Evolutionary conservation across 2,113 vertebrate genomes (phyloP), one percentile per base, ranked within the genome.

Genomic region (Phalacrocorax aristotelis): DNA sequence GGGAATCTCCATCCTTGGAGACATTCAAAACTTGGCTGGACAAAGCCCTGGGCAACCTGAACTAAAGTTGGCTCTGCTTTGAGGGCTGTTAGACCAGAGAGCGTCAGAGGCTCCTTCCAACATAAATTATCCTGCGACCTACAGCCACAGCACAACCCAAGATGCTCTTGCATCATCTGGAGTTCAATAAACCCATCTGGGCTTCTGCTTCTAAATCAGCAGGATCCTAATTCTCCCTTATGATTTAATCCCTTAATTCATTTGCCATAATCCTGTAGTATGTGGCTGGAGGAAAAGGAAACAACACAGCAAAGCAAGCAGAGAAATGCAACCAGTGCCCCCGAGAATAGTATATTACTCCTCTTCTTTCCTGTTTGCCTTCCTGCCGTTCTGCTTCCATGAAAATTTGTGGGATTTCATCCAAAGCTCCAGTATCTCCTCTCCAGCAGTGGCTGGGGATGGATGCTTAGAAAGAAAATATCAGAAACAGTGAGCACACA

Each of bases 361-460:
- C 94, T 96, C 96, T 96, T 96, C 93, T 96, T 96, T 97, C 96
- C 95, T 96, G 89, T 91, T 96, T 96, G 81, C 93, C 90, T 96
- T 97, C 93, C 95, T 94, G 93, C 36, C 7, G 34, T 83, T 97
- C 96, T 82, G 62, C 95, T 96, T 95, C 91, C 93, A 91, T 72
- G 87, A 95, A 87, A 95, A 87, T 85, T 25, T 61, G 81, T 90
- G 93, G 95, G 96, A 91, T 91, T 94, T 65, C 84, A 69, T 96
- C 95, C 96, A 97, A 76, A 69, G 22, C 52, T 85, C 44, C 89
- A 93, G 27, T 52, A 49, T 68, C 89, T 93, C 90, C 74, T 91
- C 52, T 94, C 89, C 91, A 95, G 36, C 61, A 38, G 78, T 29
- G 68, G 60, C 71, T 91, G 74, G 46, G 62, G 61, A 76, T 40